Evolutionary conservation across 2,113 vertebrate species (phyloP).

Genomic region (Odontophorus gujanensis): DNA sequence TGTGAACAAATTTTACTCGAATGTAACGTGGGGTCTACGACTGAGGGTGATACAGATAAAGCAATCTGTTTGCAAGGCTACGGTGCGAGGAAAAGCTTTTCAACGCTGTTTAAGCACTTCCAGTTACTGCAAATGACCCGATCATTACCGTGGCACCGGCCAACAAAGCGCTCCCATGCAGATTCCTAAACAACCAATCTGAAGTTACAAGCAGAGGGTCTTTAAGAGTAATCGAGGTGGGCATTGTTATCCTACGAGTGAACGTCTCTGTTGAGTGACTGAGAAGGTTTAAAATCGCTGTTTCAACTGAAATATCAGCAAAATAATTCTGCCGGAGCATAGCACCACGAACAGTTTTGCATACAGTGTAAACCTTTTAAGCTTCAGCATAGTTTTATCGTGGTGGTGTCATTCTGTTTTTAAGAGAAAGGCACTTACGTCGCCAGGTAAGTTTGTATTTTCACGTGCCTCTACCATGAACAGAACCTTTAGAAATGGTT

Average conservation of each 20-base stretch:
- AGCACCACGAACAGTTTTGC: fast-evolving
- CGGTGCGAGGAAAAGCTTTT: not conserved
- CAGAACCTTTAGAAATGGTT: not conserved
- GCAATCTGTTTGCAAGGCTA: fast-evolving
- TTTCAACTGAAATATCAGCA: not conserved
- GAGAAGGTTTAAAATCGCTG: not conserved
- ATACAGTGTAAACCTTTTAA: not conserved
- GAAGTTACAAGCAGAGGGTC: not conserved
- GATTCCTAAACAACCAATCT: not conserved
- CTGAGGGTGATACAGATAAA: not conserved
- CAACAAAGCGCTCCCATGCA: not conserved
- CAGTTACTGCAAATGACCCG: not conserved
- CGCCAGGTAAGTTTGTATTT: not conserved
- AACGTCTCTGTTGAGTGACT: not conserved
- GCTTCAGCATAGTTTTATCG: not conserved
- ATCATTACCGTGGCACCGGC: not conserved
- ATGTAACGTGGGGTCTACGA: fast-evolving
- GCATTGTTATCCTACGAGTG: not conserved
- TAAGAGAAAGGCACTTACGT: not conserved
- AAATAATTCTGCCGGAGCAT: not conserved
- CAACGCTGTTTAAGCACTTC: not conserved
- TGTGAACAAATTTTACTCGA: not conserved
- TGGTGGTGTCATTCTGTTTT: too few species aligned
- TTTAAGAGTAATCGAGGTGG: not conserved
- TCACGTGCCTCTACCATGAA: fast-evolving